Conservation (phyloP, 2,797 vertebrate species). For the Neopelma chrysocephalum region DNA sequence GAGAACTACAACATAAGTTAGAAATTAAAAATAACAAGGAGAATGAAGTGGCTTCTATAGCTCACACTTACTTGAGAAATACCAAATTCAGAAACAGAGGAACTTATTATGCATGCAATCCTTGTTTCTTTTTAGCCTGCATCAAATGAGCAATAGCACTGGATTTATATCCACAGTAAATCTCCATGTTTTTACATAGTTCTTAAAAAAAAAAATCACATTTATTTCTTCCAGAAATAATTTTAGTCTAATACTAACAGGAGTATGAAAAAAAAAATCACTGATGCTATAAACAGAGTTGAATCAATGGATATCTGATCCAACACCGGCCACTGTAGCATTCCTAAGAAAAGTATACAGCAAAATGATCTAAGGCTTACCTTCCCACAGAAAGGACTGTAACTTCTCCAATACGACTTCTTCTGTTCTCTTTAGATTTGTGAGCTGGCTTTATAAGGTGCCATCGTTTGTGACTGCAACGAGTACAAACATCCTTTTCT, state of each 20-base stretch:
- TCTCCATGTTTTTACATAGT: neutral
- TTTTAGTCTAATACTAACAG: neutral
- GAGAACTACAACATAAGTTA: neutral
- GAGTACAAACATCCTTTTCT: slow-evolving; percentile 87
- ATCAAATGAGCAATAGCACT: neutral
- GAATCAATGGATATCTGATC: neutral
- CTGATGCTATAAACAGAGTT: neutral
- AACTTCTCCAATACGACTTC: slow-evolving; percentile 83
- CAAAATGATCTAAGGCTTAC: slow-evolving; percentile 49
- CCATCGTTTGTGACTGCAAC: slow-evolving; percentile 93
- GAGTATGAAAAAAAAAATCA: neutral
- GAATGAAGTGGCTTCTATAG: neutral
- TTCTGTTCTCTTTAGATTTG: slow-evolving; percentile 74
- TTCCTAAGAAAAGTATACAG: neutral
- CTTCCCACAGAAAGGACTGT: slow-evolving; percentile 95
- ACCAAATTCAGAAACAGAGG: neutral
- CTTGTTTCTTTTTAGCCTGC: neutral
- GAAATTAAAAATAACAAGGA: neutral
- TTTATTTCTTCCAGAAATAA: neutral
- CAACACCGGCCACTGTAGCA: accelerated
- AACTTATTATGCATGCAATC: neutral
- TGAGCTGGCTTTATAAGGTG: slow-evolving; percentile 81
- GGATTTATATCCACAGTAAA: neutral
- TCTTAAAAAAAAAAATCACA: neutral
- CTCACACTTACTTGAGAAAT: neutral